Conservation (phyloP, 2,797 vertebrate genomes). For the Helicolenus hilgendorfi region DNA sequence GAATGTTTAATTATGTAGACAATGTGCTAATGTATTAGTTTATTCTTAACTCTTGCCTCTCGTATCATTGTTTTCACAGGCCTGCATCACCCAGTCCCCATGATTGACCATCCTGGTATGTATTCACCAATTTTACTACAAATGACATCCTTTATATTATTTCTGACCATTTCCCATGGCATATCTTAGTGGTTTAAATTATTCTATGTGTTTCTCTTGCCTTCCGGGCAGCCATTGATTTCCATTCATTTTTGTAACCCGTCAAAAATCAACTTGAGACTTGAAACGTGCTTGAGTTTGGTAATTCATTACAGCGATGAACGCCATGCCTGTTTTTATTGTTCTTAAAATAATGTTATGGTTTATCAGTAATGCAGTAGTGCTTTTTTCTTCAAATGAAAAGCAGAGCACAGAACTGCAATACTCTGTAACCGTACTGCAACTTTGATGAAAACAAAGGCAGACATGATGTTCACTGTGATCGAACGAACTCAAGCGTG, state of each 20-base stretch:
- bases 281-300: not conserved
- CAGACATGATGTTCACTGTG: not conserved
- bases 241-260: conserved; percentile 11
- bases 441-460: not conserved
- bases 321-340: not conserved
- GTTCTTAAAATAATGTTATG: not conserved
- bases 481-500: not conserved
- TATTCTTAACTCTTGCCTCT: not conserved
- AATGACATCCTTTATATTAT: not conserved
- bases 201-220: not conserved
- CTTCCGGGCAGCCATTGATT: conserved; percentile 28
- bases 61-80: not conserved
- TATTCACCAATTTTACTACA: not conserved
- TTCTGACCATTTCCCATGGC: not conserved
- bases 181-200: not conserved
- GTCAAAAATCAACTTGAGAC: not conserved
- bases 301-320: not conserved
- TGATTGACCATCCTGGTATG: not conserved
- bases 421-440: not conserved
- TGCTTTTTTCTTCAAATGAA: not conserved
- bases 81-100: not conserved
- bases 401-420: not conserved
- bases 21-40: not conserved
- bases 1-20: not conserved
- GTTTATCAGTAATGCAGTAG: not conserved